These are phyloP conservation scores for Lanius ludovicianus DNA, from an alignment of 2,113 vertebrate species.

Conservation along the genomic window DNA sequence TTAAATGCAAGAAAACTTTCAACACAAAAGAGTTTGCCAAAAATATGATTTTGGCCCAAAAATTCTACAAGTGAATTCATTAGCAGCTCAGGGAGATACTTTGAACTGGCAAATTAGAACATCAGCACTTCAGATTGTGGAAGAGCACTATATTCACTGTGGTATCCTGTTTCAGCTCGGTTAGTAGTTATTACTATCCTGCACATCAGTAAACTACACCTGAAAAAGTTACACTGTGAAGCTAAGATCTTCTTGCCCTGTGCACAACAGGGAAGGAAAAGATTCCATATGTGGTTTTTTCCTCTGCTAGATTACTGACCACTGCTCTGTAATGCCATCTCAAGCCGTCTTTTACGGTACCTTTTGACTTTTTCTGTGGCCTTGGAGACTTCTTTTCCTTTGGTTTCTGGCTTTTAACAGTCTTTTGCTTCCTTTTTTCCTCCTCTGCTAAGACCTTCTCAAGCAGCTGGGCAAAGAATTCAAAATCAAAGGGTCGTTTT, in stretches of 20 bases:
- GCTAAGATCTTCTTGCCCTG: background rate
- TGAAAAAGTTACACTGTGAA: background rate
- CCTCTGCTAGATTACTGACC: background rate
- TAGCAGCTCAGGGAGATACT: background rate
- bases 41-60: background rate
- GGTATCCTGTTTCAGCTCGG: background rate
- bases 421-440: conserved; percentile 81
- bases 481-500: conserved; percentile 88
- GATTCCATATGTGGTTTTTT: background rate
- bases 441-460: conserved; percentile 86
- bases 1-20: background rate
- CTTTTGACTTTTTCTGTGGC: conserved; percentile 68
- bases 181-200: background rate
- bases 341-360: conserved; percentile 28
- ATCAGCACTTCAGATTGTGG: background rate
- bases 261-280: background rate
- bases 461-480: conserved; percentile 90
- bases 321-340: background rate
- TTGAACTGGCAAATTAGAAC: background rate
- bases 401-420: conserved; percentile 57
- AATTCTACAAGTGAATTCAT: background rate
- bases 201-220: background rate
- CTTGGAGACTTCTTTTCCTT: conserved; percentile 68
- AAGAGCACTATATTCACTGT: background rate
- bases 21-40: background rate